Conservation (phyloP, 2,113 vertebrate species). For the Argyrosomus japonicus region DNA sequence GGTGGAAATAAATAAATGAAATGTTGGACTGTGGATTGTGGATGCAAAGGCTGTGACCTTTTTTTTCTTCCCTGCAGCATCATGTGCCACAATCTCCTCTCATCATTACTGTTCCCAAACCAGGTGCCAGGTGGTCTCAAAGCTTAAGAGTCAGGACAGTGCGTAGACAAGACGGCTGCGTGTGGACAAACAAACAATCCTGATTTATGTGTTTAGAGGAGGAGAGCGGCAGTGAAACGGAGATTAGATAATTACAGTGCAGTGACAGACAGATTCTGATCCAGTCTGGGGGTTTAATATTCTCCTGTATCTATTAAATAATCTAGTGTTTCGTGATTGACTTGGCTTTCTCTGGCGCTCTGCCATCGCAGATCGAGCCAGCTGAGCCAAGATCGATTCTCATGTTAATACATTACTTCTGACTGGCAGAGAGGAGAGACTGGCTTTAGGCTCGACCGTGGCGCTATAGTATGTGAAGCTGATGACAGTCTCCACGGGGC, state of each 20-base stretch:
- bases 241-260: slow-evolving; percentile 20
- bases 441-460: not conserved
- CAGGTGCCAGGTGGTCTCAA: slow-evolving; percentile 12
- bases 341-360: slow-evolving; percentile 26
- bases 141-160: slow-evolving; percentile 5
- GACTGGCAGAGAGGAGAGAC: slow-evolving; percentile 25
- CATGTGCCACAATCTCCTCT: not conserved
- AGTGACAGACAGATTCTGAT: slow-evolving; percentile 18
- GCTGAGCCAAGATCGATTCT: slow-evolving; percentile 39
- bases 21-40: not conserved
- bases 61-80: not conserved
- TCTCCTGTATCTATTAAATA: slow-evolving; percentile 28
- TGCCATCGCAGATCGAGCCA: not conserved
- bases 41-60: not conserved
- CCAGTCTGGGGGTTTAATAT: slow-evolving; percentile 40
- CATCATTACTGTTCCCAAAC: not conserved
- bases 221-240: not conserved
- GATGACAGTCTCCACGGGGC: slow-evolving; percentile 4
- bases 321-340: slow-evolving; percentile 30
- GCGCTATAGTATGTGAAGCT: not conserved
- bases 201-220: slow-evolving; percentile 13
- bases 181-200: slow-evolving; percentile 25
- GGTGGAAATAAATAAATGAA: slow-evolving; percentile 8
- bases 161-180: not conserved
- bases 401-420: slow-evolving; percentile 36